Evolutionary conservation across 1,140 invertebrate genomes (phyloP), one percentile per base, ranked within the genome.

Genomic region (Apis cerana): DNA sequence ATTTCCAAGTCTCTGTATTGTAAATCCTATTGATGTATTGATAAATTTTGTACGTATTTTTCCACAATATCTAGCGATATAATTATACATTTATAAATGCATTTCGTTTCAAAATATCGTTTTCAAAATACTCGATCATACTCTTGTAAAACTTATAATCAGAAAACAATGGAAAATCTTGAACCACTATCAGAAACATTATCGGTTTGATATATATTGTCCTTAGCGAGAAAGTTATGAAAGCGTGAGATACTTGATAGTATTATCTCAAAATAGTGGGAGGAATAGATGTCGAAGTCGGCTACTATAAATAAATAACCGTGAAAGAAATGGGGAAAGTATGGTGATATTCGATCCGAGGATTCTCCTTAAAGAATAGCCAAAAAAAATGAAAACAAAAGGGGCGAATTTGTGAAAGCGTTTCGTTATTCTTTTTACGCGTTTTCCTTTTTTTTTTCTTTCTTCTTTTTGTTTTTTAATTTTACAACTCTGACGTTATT

Each of bases 131-230:
- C 33, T 43, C 5, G 19, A 5, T 3, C 5, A 3, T 15, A n/a
- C 12, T 15, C 15, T 0, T 0, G 43, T 68, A 43, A 50, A 75
- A n/a, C 48, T 50, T 19, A 54, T 19, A 27, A 21, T 12, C 3
- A 48, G 19, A 2, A 12, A n/a, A 56, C 50, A 17, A 8, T 68
- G 54, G n/a, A 68, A 69, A 78, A 58, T 50, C 9, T 58, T 69
- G 50, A 2, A 69, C 15, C 13, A 33, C 15, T 69, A 50, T 50
- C 50, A 78, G 54, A 58, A 78, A 21, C 65, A 69, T 69, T 78
- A 78, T 69, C 65, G 54, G 10, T 4, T 4, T 50, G 76, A 69
- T 78, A 19, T 78, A 69, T 50, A 79, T 33, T 13, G 33, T 23
- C 15, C 48, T 72, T 50, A 33, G 17, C 21, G 21, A 15, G 76